Base-by-base conservation (phyloP, 2,113 vertebrate species). In the Vulpes ferrilata region DNA sequence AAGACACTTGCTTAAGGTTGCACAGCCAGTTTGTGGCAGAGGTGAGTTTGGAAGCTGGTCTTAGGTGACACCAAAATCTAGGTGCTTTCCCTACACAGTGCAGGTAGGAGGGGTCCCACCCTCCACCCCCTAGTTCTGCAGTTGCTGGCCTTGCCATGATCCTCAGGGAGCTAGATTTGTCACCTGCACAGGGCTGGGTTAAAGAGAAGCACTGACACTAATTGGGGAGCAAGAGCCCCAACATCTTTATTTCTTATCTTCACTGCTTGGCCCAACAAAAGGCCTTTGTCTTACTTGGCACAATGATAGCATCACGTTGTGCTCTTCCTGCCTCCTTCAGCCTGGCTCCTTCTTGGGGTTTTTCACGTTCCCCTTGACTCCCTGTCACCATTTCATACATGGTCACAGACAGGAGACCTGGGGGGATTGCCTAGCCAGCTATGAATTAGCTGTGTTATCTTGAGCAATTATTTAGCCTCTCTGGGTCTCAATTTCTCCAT, bases 211-310 rank as follows among this genome's bases (percentile, higher is more conserved):
- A 64, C 22, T 87, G 95, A 96, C 89, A 95, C 27, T 98, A 95
- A 97, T 62, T 93, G 86, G 89, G 88, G 97, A 96, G 82, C 74
- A 65, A 48, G 53, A 89, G 27, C 38, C 48, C 53, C 2, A 0
- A 30, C 93, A 87, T 83, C 60, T 67, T 60, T 55, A 88, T 96
- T 97, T 91, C 85, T 74, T 74, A 57, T 79, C 86, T 92, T 30
- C 10, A 62, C 74, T 57, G 89, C 86, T 74, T 59, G 86, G 96
- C 13, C 43, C 3, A 5, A 85, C 69, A 65, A 88, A 88, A 92
- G 51, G 82, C 73, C 90, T 96, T 97, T 93, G 91, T 96, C 69
- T 95, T 55, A n/a, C 13, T 71, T 96, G 97, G 96, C 89, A 11
- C 30, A 0, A 2, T 23, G 76, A 96, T 92, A 94, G 55, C 74